Conservation (phyloP, 2,113 vertebrate genomes). For the Theristicus caerulescens region DNA sequence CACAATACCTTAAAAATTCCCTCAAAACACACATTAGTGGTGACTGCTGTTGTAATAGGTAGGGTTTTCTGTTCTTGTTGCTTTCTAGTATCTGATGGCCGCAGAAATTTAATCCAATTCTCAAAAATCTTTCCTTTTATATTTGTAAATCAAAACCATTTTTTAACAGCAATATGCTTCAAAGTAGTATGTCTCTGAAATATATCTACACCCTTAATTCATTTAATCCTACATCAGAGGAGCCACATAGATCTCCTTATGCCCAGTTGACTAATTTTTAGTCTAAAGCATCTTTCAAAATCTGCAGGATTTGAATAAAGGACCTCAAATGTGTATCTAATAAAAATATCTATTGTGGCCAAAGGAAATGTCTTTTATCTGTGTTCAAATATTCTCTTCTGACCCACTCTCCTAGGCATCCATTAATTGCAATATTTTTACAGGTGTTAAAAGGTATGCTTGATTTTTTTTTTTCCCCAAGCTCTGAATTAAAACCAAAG, state of each 20-base stretch:
- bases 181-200: not conserved
- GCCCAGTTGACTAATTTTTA: not conserved
- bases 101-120: not conserved
- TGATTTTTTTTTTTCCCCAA: not conserved
- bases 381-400: constrained; percentile 6
- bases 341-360: not conserved
- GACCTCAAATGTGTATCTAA: constrained; percentile 1
- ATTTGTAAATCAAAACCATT: not conserved
- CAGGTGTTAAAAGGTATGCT: not conserved
- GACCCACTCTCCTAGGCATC: not conserved
- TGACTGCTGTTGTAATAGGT: not conserved
- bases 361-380: constrained; percentile 19
- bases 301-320: not conserved
- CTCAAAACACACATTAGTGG: not conserved
- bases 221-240: not conserved
- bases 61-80: not conserved
- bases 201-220: not conserved
- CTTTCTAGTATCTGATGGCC: not conserved
- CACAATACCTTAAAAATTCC: not conserved
- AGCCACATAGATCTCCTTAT: not conserved
- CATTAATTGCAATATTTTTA: constrained; percentile 1
- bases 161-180: not conserved
- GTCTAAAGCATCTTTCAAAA: not conserved
- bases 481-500: not conserved
- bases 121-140: not conserved